Base-by-base conservation (phyloP, 2,888 invertebrate genomes). In the Pasiphila rectangulata region DNA sequence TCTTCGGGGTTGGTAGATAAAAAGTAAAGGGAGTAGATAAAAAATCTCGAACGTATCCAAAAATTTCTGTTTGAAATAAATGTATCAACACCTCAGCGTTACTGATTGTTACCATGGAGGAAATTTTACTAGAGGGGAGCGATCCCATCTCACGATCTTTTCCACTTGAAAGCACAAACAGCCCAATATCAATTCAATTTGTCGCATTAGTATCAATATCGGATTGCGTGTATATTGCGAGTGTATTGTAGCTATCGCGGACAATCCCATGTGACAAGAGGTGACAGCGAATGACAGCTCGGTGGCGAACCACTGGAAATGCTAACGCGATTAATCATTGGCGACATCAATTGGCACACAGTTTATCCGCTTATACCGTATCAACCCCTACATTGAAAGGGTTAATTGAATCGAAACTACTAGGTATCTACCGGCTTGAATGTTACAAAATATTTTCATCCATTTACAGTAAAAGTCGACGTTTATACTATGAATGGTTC, bases 211-310 rank as follows among this genome's bases (percentile, higher is more conserved):
- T 48, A 48, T 42, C 45, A 45, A 51, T 46, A 51, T 41, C 42
- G 41, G 40, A 46, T 44, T 47, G 21, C 40, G 24, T 3, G 24
- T 24, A n/a, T n/a, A 16, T 29, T 41, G 9, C 30, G 9, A 38
- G 34, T 44, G 44, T 46, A 41, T 45, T 49, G 47, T 47, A 49
- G 47, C 29, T 25, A 46, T 46, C 34, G 46, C 38, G 37, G 45
- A 42, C 43, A 53, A 41, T 44, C 50, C 42, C 44, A 42, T 35
- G 49, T 60, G 63, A 58, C 58, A 53, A 24, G 39, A 48, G 46
- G 40, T 44, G 63, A 59, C 59, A 57, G 50, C 37, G 25, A 47
- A 46, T 62, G 61, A 61, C 58, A 57, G 51, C 38, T 42, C 44
- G 48, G 57, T 51, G 42, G 49, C 44, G 49, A 49, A 48, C 53